phyloP scores from a whole-genome alignment of 1,140 invertebrate species.

The Drosophila miranda region DNA sequence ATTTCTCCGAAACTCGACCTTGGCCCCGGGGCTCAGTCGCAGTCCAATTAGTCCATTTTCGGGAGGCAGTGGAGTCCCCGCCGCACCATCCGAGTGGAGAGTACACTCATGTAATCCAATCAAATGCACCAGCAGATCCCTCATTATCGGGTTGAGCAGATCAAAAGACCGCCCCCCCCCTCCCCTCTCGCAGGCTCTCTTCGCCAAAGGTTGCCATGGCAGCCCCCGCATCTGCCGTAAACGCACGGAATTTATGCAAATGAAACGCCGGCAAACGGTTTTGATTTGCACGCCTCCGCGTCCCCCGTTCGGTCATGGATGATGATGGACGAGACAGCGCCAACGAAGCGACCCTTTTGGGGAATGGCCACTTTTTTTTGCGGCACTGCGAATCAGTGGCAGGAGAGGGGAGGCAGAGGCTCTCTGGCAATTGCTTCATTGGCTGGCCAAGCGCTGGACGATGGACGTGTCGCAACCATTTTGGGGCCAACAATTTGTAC shows the following conservation, averaged over 20 bases:
- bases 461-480: slow-evolving; percentile 56
- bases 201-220: slow-evolving; percentile 41
- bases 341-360: slow-evolving; percentile 29
- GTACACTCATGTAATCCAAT: slow-evolving; percentile 62
- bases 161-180: too few relatives aligned
- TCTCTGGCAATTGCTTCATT: slow-evolving; percentile 58
- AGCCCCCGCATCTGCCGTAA: slow-evolving; percentile 45
- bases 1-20: slow-evolving; percentile 35
- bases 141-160: slow-evolving; percentile 52
- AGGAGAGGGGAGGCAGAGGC: too few relatives aligned
- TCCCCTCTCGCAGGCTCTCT: too few relatives aligned
- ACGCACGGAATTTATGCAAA: slow-evolving; percentile 63
- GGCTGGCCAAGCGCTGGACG: slow-evolving; percentile 38
- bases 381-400: slow-evolving; percentile 55
- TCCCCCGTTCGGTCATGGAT: slow-evolving; percentile 15
- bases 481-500: slow-evolving; percentile 63
- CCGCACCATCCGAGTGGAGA: neutral
- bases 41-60: slow-evolving; percentile 59
- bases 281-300: slow-evolving; percentile 39
- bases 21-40: slow-evolving; percentile 20
- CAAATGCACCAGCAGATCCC: slow-evolving; percentile 59
- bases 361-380: slow-evolving; percentile 49
- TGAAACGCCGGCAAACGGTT: slow-evolving; percentile 40
- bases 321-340: slow-evolving; percentile 28
- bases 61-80: slow-evolving; percentile 22